Evolutionary conservation across 2,888 invertebrate genomes (phyloP), one percentile per base, ranked within the genome.

Genomic region (Dryomyza anilis): DNA sequence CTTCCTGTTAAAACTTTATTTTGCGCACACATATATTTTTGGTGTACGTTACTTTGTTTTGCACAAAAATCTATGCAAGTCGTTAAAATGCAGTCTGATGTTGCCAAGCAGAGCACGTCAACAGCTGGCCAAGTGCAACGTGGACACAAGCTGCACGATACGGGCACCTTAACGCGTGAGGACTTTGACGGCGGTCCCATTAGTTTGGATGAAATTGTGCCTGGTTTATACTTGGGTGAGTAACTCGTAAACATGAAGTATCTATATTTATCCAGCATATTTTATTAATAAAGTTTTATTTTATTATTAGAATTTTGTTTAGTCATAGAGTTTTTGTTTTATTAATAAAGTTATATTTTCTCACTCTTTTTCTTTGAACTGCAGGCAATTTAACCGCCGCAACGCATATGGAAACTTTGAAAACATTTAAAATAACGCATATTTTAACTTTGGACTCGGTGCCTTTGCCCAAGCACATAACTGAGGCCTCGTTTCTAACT

Each of bases 371-470:
- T n/a, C n/a, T 12, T 33, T 12, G 39, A 39, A 14, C 78, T 82
- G 3, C 75, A 90, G 93, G 95, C 21, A 93, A 94, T 78, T 81
- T 94, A 67, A 89, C 92, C 36, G 92, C 93, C 68, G 95, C 94
- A 2, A 88, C 90, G 36, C 90, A 93, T 78, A 83, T 88, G 68
- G 86, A 88, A 63, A 89, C 89, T 30, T 76, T 94, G 63, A 87
- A 87, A 65, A 86, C 86, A 55, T 85, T 88, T 27, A 86, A 88
- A 70, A 89, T 95, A 65, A 89, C 88, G 1, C 90, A 93, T 77
- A 91, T 95, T 71, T 84, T 95, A 53, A 94, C 95, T 0, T 86
- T 95, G 65, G 95, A 95, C 77, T 88, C 93, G 14, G 92, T 94
- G 75, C 94, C 95, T 0, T 82, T 95, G 71, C 94, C 95, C 0